Percentiles rank a stretch among this genome's conserved stretches.
phyloP scores from a whole-genome alignment of 2,888 invertebrate genomes.

The Candidula unifasciata region DNA sequence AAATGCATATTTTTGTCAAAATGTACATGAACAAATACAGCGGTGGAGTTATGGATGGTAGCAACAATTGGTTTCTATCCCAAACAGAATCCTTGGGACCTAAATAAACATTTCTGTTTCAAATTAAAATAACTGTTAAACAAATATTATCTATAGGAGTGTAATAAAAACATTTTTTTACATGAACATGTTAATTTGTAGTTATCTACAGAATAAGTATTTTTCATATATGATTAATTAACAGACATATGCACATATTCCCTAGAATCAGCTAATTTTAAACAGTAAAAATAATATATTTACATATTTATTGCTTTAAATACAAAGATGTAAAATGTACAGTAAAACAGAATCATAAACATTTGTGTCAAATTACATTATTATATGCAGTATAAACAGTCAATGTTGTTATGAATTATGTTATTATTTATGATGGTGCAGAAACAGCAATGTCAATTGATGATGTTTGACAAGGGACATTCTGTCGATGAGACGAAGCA shows the following conservation, averaged over 20 bases:
- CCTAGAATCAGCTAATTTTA: neutral
- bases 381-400: no score
- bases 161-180: neutral
- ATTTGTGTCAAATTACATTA: no score
- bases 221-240: neutral
- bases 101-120: neutral
- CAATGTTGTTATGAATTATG: neutral
- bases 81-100: no score
- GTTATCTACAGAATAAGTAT: neutral
- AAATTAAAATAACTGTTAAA: neutral
- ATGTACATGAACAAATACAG: no score
- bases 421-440: conserved; percentile 15
- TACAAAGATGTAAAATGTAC: no score
- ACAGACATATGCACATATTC: neutral
- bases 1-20: no score
- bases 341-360: no score
- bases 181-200: neutral
- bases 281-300: no score
- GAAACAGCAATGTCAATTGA: conserved; percentile 4
- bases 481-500: conserved; percentile 49
- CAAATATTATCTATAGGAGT: neutral
- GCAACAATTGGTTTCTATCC: no score
- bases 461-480: conserved; percentile 9
- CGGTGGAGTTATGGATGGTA: no score
- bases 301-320: no score